phyloP scores from a whole-genome alignment of 2,888 invertebrate genomes.

The Eulithis prunata region DNA sequence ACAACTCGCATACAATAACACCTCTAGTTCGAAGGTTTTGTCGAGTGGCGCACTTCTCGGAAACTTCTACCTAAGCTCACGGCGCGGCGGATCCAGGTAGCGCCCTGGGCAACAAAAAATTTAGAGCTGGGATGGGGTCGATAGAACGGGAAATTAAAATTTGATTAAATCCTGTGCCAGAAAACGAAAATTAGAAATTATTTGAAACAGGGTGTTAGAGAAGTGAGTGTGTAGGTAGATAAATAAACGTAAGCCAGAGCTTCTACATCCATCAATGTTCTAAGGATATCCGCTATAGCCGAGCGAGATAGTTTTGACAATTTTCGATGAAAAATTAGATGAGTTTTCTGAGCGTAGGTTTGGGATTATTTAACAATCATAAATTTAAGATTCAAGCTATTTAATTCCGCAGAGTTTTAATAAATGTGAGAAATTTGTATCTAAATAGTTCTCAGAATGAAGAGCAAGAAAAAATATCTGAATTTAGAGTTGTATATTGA shows the following conservation, averaged over 20 bases:
- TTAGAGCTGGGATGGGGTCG: slow-evolving; percentile 44
- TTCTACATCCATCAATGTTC: no score
- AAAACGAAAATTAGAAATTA: not conserved
- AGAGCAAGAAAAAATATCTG: not conserved
- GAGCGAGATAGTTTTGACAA: not conserved
- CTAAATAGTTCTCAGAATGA: slow-evolving; percentile 15
- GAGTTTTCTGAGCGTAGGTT: not conserved
- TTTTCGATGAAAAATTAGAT: not conserved
- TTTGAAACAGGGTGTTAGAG: not conserved
- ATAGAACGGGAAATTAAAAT: slow-evolving; percentile 16
- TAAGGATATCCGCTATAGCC: not conserved
- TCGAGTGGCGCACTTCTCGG: slow-evolving; percentile 58
- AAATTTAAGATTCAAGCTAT: not conserved
- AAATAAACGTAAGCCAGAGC: not conserved
- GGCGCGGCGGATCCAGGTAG: slow-evolving; percentile 63
- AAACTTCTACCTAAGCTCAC: slow-evolving; percentile 68
- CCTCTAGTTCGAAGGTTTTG: slow-evolving; percentile 32
- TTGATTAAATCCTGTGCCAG: slow-evolving; percentile 1
- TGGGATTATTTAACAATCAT: not conserved
- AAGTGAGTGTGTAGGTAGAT: not conserved
- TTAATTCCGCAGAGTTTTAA: not conserved
- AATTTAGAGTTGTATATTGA: not conserved
- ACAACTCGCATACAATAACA: slow-evolving; percentile 34
- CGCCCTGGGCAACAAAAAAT: slow-evolving; percentile 55
- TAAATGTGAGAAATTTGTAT: slow-evolving; percentile 1